Evolutionary conservation across 2,113 vertebrate species (phyloP).

Genomic region (Marmota monax): DNA sequence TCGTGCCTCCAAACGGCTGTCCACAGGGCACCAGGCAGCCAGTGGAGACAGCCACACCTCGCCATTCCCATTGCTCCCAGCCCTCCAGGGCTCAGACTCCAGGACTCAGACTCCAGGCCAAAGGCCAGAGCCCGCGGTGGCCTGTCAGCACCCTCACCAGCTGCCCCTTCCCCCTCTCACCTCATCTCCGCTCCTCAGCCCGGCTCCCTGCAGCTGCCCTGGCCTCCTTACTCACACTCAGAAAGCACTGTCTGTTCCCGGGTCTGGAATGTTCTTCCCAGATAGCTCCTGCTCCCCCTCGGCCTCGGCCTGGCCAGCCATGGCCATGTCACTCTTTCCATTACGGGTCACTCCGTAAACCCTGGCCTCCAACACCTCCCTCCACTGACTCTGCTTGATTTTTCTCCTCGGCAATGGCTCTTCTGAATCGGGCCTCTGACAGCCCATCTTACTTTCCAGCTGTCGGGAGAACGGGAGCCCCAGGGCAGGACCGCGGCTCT

Average conservation of each 20-base stretch:
- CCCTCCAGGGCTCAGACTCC: accelerated
- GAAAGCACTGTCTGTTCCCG: not conserved
- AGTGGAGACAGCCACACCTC: accelerated
- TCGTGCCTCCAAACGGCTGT: not conserved
- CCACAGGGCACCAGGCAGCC: not conserved
- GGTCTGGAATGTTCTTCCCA: not conserved
- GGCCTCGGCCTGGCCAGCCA: not conserved
- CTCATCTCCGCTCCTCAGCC: not conserved
- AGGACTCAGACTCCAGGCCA: accelerated
- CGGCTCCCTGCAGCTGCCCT: not conserved
- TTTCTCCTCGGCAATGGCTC: not conserved
- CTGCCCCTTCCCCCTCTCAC: accelerated
- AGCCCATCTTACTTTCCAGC: not conserved
- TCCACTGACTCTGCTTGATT: not conserved
- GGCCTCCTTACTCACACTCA: not conserved
- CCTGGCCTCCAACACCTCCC: not conserved
- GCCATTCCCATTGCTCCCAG: accelerated
- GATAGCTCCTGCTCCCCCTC: not conserved
- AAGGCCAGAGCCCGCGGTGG: accelerated
- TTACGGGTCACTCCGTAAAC: not conserved
- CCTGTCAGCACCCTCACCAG: accelerated
- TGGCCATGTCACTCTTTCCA: not conserved
- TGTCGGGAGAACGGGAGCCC: accelerated
- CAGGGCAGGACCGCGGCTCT: accelerated
- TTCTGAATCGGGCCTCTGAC: accelerated